Evolutionary conservation across 2,797 vertebrate species (phyloP).

Genomic region (Phalloptychus januarius): DNA sequence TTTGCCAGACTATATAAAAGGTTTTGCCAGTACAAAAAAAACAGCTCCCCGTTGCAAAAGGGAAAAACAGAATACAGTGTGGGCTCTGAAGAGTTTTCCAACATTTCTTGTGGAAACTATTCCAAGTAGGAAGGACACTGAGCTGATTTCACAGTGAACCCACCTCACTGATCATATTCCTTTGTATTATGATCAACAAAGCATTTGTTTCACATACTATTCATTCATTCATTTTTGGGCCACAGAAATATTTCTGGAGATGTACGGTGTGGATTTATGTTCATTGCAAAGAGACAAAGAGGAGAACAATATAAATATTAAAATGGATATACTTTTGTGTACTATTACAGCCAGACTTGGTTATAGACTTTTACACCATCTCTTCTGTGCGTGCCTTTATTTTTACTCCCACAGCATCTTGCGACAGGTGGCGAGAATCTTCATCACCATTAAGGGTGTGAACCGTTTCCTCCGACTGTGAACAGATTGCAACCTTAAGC

Average conservation of each 20-base stretch:
- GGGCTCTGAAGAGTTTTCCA: conserved; percentile 36
- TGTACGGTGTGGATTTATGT: not conserved
- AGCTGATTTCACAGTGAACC: conserved; percentile 26
- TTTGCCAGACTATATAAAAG: conserved; percentile 41
- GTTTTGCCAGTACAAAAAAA: conserved; percentile 41
- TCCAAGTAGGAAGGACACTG: conserved; percentile 42
- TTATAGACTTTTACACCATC: not conserved
- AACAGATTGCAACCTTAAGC: conserved; percentile 52
- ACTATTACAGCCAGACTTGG: not conserved
- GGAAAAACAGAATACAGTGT: conserved; percentile 37
- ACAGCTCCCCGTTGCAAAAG: conserved; percentile 31
- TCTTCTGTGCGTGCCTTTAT: not conserved
- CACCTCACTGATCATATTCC: conserved; percentile 15
- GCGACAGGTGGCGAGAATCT: conserved; percentile 1
- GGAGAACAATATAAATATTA: not conserved
- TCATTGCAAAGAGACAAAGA: not conserved
- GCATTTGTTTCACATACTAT: not conserved
- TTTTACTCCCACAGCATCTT: not conserved
- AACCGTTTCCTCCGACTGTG: conserved; percentile 1
- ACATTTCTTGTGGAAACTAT: conserved; percentile 50
- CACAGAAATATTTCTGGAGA: not conserved
- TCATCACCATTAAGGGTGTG: not conserved
- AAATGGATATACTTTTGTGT: conserved; percentile 17
- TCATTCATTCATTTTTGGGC: not conserved
- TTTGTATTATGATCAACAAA: conserved; percentile 24